Conservation (phyloP, 2,113 vertebrate species). For the Rousettus leschenaultii region DNA sequence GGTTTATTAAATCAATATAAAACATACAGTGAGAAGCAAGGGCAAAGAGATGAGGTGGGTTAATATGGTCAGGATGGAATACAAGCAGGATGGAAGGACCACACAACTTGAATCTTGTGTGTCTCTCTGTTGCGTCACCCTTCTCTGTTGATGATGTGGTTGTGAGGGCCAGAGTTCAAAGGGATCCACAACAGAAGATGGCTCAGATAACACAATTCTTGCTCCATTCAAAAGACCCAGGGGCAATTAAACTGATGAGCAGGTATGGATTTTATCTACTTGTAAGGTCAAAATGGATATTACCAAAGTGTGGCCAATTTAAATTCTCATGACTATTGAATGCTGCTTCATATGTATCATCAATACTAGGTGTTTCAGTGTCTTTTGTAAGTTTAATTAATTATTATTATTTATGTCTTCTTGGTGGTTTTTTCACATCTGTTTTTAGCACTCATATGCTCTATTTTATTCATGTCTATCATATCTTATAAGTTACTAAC, state of each 20-base stretch:
- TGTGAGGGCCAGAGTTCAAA: not conserved
- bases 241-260: not conserved
- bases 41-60: not conserved
- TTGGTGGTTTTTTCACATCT: not conserved
- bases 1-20: not conserved
- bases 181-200: not conserved
- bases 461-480: not conserved
- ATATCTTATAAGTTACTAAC: not conserved
- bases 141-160: not conserved
- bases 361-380: not conserved
- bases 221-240: not conserved
- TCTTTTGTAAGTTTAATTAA: not conserved
- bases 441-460: not conserved
- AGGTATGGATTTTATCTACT: not conserved
- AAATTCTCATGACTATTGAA: not conserved
- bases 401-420: not conserved
- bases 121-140: not conserved
- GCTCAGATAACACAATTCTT: not conserved
- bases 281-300: not conserved
- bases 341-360: not conserved
- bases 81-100: not conserved
- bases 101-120: not conserved
- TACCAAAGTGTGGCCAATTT: not conserved
- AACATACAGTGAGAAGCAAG: not conserved
- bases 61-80: not conserved